phyloP scores from a whole-genome alignment of 2,113 vertebrate genomes.

The Vombatus ursinus region DNA sequence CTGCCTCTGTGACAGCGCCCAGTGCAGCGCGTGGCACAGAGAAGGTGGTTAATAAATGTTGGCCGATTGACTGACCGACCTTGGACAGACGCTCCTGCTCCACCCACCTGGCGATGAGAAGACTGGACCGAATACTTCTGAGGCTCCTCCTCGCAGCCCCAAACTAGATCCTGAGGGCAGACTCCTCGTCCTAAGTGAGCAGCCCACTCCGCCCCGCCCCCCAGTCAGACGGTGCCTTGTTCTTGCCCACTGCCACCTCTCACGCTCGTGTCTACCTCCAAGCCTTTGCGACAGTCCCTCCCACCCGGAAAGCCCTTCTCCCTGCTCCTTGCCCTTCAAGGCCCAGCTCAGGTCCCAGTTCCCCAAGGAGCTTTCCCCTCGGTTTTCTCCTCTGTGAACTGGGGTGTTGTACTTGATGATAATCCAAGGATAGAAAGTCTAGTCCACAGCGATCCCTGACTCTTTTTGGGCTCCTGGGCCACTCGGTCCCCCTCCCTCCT shows the following conservation, averaged over 20 bases:
- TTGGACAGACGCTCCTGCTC: rapidly evolving
- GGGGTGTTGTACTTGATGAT: background rate
- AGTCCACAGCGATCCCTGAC: background rate
- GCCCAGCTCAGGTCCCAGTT: background rate
- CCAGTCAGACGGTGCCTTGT: too few species aligned
- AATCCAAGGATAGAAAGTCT: background rate
- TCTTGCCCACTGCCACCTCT: background rate
- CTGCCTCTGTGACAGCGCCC: too few species aligned
- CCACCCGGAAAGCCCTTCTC: rapidly evolving
- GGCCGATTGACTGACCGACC: rapidly evolving
- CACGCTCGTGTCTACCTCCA: rapidly evolving
- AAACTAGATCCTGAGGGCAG: background rate
- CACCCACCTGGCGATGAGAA: rapidly evolving
- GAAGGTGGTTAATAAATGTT: background rate
- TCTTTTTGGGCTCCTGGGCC: background rate
- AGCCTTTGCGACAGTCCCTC: background rate
- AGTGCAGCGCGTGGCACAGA: background rate
- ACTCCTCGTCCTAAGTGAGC: background rate
- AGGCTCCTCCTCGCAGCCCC: background rate
- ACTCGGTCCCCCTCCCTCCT: too few species aligned
- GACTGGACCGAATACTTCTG: background rate
- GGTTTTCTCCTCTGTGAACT: background rate
- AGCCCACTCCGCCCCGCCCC: too few species aligned
- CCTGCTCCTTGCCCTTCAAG: background rate
- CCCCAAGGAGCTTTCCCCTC: background rate